Evolutionary conservation across 2,888 invertebrate species (phyloP), one percentile per base, ranked within the genome.

Genomic region (Brachynemurus nebulosus): DNA sequence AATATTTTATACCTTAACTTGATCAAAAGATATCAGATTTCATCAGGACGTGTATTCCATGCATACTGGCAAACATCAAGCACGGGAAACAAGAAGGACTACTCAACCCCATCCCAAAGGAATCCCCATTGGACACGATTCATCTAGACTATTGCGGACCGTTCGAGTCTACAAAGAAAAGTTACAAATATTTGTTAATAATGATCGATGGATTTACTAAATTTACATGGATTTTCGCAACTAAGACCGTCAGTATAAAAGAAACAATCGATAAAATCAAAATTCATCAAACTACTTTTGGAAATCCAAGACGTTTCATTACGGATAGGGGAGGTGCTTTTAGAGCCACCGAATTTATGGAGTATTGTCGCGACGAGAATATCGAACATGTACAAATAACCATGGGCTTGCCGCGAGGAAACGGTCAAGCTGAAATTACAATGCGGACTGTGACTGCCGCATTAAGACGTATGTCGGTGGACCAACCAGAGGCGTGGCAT

Each of bases 81-180:
- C 27, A 25, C 8, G 27, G 27, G 11, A 25, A 25, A 25, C 27
- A 25, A 11, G 27, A 25, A 25, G 27, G 27, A 25, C 11, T 25
- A 25, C 11, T 25, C 8, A 8, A 25, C 11, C 8, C 8, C 8
- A 25, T 25, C 8, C 27, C 27, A 11, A 25, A 25, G 27, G 27
- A 25, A 9, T 9, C 8, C 8, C 27, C 27, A 25, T 25, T 61
- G 3, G 42, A 53, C 11, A 60, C 58, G 0, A 55, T 52, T 8
- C 58, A 61, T 27, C 36, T 57, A 4, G 63, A 64, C 37, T 62
- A 60, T 38, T 33, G 64, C 1, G 61, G 60, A 9, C 60, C 60
- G 1, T 23, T 60, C 11, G 50, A 54, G 0, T 7, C 9, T 18
- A 51, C 53, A 3, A 61, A 60, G 1, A 60, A 59, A 44, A 40